Evolutionary conservation across 2,888 invertebrate species (phyloP).

Genomic region (Tortricodes alternella): DNA sequence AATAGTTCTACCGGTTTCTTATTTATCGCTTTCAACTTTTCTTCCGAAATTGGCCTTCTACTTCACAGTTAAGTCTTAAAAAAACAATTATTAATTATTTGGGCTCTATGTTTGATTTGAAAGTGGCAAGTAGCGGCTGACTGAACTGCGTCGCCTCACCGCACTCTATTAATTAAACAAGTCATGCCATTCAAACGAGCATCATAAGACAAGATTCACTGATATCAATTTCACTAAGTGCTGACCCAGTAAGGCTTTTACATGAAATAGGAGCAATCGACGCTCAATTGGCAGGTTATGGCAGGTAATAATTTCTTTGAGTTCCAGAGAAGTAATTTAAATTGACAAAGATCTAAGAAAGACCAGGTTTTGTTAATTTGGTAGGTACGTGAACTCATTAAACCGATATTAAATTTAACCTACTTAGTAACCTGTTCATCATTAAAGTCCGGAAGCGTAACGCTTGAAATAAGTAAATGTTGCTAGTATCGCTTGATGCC

Average conservation of each 20-base stretch:
- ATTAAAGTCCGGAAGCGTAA: slow-evolving; percentile 5
- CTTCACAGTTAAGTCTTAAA: not conserved
- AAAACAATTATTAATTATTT: not conserved
- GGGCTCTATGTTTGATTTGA: slow-evolving; percentile 1
- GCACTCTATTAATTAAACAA: not conserved
- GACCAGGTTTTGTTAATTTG: not conserved
- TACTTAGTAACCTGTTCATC: not conserved
- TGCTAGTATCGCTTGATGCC: not conserved
- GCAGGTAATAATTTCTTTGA: not conserved
- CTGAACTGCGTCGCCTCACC: not conserved
- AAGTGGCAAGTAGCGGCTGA: not conserved
- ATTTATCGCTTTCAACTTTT: slow-evolving; percentile 24
- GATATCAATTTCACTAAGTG: slow-evolving; percentile 5
- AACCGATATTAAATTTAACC: not conserved
- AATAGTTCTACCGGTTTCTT: slow-evolving; percentile 24
- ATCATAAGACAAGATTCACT: slow-evolving; percentile 1
- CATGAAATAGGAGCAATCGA: not conserved
- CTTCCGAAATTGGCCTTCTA: slow-evolving; percentile 13
- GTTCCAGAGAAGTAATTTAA: not conserved
- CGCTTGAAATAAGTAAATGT: not conserved
- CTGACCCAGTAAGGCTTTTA: slow-evolving; percentile 13
- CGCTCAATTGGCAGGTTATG: not conserved
- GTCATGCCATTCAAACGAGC: slow-evolving; percentile 11
- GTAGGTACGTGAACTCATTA: not conserved
- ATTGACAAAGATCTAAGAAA: not conserved